Evolutionary conservation across 2,888 invertebrate species (phyloP), one percentile per base, ranked within the genome.

Genomic region (Teleogryllus oceanicus): DNA sequence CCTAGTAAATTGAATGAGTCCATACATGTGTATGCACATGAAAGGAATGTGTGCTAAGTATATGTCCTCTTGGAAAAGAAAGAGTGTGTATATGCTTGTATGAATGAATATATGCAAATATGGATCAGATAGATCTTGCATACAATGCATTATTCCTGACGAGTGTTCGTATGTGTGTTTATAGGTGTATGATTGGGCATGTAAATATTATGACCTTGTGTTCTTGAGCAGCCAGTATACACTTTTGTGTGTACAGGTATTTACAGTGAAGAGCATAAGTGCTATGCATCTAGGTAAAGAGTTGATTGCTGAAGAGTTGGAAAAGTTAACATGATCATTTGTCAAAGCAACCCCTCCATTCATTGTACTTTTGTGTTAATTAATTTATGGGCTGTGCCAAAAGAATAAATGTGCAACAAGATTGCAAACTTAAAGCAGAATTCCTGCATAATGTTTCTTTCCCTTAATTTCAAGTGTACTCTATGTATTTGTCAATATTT

Each of bases 391-490:
- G 62, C 62, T 62, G 62, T 62, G 62, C 62, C 62, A 62, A 62
- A 62, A 62, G 62, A 62, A n/a, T 62, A 62, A 62, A n/a, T 62
- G 62, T 62, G 62, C 62, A 62, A 62, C 13, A 13, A 11, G 13
- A n/a, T 62, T 62, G 62, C n/a, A 18, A 62, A 62, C 62, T 62
- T n/a, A 62, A 62, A 62, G 62, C 62, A 62, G 62, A 62, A 62
- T 11, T 62, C n/a, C 62, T 62, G 62, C 62, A 62, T 18, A 62
- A 62, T 62, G 13, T 62, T n/a, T 62, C 37, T 37, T 37, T 62
- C n/a, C 62, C n/a, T n/a, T 62, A 62, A 62, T 62, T 62, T 62
- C 62, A 62, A 62, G n/a, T 62, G 62, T 62, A 62, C 62, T 62
- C 62, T 62, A 62, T 62, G 62, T 62, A 62, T 62, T 62, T 62